These are phyloP conservation scores for Hydraecia micacea DNA, from an alignment of 2,888 invertebrate genomes.

Conservation along the genomic window DNA sequence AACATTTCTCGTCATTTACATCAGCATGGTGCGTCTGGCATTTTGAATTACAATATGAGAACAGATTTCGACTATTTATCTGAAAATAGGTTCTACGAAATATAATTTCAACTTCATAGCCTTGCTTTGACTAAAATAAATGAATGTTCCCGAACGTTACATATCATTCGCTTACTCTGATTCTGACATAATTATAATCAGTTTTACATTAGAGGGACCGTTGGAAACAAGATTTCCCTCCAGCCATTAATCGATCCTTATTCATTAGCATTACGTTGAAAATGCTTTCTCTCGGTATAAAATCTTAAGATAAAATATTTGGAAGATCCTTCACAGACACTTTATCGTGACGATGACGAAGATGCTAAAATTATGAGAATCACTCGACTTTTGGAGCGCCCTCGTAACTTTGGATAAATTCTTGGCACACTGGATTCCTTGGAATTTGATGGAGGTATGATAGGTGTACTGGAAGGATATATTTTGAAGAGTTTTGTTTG, in stretches of 20 bases:
- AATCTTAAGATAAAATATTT: constrained; percentile 59
- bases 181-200: constrained; percentile 38
- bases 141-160: constrained; percentile 5
- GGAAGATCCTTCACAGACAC: constrained; percentile 50
- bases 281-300: constrained; percentile 52
- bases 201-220: constrained; percentile 23
- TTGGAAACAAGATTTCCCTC: constrained; percentile 19
- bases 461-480: constrained; percentile 4
- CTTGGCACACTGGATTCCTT: constrained; percentile 34
- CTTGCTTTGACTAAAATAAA: constrained; percentile 32
- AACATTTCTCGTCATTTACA: neutral
- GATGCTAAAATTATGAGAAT: constrained; percentile 60
- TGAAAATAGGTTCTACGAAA: neutral
- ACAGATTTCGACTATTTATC: neutral
- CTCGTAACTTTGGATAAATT: constrained; percentile 50
- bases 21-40: neutral
- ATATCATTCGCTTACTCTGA: constrained; percentile 22
- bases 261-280: constrained; percentile 40
- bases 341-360: constrained; percentile 52
- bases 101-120: constrained; percentile 23
- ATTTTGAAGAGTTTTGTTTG: constrained; percentile 4
- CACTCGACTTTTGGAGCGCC: constrained; percentile 50
- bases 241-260: constrained; percentile 46
- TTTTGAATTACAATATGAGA: neutral
- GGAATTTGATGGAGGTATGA: constrained; percentile 37